phyloP scores from a whole-genome alignment of 92 coral and sea anemone genomes.

The Epizoanthus stellaris region DNA sequence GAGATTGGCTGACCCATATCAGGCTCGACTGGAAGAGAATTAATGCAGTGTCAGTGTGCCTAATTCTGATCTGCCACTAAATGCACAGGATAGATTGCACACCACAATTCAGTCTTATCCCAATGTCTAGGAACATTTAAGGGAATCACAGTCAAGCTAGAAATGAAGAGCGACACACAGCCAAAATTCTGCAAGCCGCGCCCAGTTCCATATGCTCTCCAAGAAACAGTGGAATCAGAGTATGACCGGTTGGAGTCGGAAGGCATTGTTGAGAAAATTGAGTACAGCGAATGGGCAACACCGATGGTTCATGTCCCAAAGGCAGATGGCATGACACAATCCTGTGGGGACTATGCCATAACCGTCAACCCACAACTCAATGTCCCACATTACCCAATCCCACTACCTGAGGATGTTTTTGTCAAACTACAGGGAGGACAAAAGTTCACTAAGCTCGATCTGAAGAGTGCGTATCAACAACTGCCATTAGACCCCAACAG shows the following conservation, averaged over 20 bases:
- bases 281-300: conserved; percentile 55
- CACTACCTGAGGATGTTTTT: conserved; percentile 50
- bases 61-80: conserved; percentile 16
- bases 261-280: conserved; percentile 38
- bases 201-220: conserved; percentile 50
- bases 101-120: conserved; percentile 30
- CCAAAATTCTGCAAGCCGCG: conserved; percentile 53
- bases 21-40: conserved; percentile 37
- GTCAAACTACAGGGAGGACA: conserved; percentile 50
- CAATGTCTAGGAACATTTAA: conserved; percentile 38
- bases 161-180: conserved; percentile 34
- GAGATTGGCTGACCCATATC: conserved; percentile 37
- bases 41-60: conserved; percentile 28
- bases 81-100: conserved; percentile 2
- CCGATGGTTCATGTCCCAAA: conserved; percentile 60
- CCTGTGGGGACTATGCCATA: conserved; percentile 55
- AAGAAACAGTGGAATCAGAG: conserved; percentile 37
- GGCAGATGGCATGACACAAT: conserved; percentile 39
- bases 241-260: conserved; percentile 38
- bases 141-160: conserved; percentile 24
- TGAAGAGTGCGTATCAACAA: conserved; percentile 57
- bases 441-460: conserved; percentile 30
- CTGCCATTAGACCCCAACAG: conserved; percentile 47
- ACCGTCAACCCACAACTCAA: conserved; percentile 52
- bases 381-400: conserved; percentile 50